Conservation (phyloP, 1,140 invertebrate species). For the Pristionchus pacificus region DNA sequence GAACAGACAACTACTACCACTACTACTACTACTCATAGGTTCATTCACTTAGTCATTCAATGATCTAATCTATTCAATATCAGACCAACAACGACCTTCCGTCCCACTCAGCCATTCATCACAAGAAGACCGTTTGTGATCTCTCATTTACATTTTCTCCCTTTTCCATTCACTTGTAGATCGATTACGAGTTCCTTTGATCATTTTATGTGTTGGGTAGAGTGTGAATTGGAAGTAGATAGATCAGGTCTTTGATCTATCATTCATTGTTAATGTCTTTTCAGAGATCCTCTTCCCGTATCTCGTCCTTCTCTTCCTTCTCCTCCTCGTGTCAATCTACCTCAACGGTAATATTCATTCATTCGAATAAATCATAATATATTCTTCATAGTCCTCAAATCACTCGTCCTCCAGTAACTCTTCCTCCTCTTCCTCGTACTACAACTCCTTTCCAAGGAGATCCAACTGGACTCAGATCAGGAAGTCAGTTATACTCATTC, state of each 20-base stretch:
- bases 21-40: slow-evolving; percentile 14
- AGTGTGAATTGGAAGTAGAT: too few relatives aligned
- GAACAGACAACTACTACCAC: slow-evolving; percentile 34
- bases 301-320: slow-evolving; percentile 9
- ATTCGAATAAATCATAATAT: neutral
- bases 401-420: slow-evolving; percentile 18
- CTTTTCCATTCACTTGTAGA: slow-evolving; percentile 25
- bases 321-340: slow-evolving; percentile 15
- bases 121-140: neutral
- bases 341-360: slow-evolving; percentile 6
- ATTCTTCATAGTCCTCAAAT: slow-evolving; percentile 14
- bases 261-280: too few relatives aligned
- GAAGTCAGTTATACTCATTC: slow-evolving; percentile 64
- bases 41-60: too few relatives aligned
- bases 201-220: too few relatives aligned
- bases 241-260: too few relatives aligned
- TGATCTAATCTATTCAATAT: slow-evolving; percentile 13
- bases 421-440: slow-evolving; percentile 29
- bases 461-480: slow-evolving; percentile 69
- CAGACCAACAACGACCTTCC: slow-evolving; percentile 32
- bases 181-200: too few relatives aligned
- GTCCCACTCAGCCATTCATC: slow-evolving; percentile 11
- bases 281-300: too few relatives aligned
- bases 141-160: slow-evolving; percentile 8
- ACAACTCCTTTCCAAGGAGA: slow-evolving; percentile 54